A percentile compares a stretch with the other conserved stretches of the same genome.
Conservation (phyloP, 2,888 invertebrate species). For the Metallyticus violacea region DNA sequence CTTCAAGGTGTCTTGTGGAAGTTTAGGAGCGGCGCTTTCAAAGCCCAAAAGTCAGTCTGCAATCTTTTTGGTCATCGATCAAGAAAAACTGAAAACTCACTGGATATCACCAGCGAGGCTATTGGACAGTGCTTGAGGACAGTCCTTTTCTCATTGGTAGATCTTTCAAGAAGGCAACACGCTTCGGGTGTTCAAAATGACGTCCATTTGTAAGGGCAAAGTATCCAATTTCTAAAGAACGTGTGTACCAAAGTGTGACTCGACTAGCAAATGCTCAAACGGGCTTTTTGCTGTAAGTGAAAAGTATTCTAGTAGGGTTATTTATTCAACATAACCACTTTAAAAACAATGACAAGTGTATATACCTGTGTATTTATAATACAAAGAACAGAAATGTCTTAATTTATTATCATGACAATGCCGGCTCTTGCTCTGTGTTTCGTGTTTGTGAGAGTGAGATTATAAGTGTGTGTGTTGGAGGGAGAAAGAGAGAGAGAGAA, state of each 20-base stretch:
- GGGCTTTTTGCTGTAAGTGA: not conserved
- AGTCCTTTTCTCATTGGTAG: no score
- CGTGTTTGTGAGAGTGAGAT: not conserved
- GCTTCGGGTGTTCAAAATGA: not conserved
- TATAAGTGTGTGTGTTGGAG: not conserved
- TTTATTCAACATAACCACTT: not conserved
- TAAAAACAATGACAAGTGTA: not conserved
- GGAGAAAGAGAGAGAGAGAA: no score
- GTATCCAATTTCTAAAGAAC: not conserved
- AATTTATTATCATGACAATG: not conserved
- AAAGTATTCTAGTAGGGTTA: not conserved
- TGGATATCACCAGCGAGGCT: no score
- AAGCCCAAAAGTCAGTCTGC: not conserved
- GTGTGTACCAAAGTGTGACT: not conserved
- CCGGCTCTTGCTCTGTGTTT: not conserved
- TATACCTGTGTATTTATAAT: not conserved
- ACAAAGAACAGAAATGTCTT: not conserved
- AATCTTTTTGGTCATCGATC: not conserved
- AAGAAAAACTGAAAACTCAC: not conserved
- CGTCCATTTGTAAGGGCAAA: not conserved
- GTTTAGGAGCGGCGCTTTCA: not conserved
- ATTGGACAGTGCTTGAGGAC: no score
- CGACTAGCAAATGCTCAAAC: not conserved
- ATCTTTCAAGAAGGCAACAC: not conserved
- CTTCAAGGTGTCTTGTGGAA: no score